Evolutionary conservation across 2,113 vertebrate species (phyloP), one percentile per base, ranked within the genome.

Genomic region (Oxyura jamaicensis): DNA sequence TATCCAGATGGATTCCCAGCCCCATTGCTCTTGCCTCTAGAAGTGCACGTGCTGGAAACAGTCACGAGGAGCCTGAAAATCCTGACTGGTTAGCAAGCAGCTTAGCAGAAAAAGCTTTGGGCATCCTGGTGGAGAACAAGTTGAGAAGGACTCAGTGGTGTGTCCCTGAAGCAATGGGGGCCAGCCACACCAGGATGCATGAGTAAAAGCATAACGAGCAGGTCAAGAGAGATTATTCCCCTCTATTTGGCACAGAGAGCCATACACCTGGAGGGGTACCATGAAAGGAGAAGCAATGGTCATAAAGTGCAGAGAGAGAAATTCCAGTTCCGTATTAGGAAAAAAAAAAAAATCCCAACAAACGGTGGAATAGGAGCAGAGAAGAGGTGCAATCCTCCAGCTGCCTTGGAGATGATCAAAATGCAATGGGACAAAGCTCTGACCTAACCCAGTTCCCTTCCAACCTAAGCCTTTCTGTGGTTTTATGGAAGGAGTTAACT

Each of bases 151-250:
- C 13, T 14, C 77, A 89, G 77, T 0, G 1, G 36, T 0, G 8
- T 42, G 26, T 5, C 35, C 72, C 62, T 74, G 65, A 26, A 91
- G 75, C n/a, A 76, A 17, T 2, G 2, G 39, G 52, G 11, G 8
- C 1, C 33, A 25, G 33, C 6, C 56, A 44, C 23, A 31, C 2
- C 2, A 0, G 15, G 16, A 4, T 65, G 67, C 15, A 29, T 33
- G 12, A 50, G 36, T 22, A 74, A 85, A n/a, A 69, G 39, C 3
- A 1, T 3, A 39, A 59, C 21, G 23, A 25, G 4, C n/a, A 66
- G 21, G 33, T 29, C 4, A 22, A 33, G 44, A 62, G n/a, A 39
- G 68, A 72, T 39, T 72, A 72, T 53, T 72, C 50, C 35, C 50
- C 69, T 72, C 50, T 72, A 16, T 53, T 72, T 53, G 35, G 35